Base-by-base conservation (phyloP, 2,113 vertebrate genomes). In the Grammomys dolichurus region DNA sequence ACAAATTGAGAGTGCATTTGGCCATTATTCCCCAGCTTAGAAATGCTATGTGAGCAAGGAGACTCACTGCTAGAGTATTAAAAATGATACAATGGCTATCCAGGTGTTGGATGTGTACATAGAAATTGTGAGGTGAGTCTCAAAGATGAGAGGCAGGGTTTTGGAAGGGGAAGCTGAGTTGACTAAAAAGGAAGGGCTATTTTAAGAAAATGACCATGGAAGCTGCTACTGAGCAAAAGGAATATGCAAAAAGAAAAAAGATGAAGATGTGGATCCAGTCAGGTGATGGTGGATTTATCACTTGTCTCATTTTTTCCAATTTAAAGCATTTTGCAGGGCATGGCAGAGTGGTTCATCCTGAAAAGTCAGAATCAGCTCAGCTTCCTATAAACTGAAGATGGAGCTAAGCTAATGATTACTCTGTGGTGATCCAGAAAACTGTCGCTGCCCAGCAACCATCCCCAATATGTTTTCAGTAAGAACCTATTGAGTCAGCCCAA, bases 1-100 rank as follows among this genome's bases (percentile, higher is more conserved):
- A 82, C 82, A 95, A 94, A 95, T 24, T 91, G 82, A 82, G 94
- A 87, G 81, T 60, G 69, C 28, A 28, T 65, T 92, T 96, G 80
- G 78, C 90, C 82, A 56, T 58, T 86, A 70, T 73, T 36, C 40
- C 78, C 73, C 26, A 43, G 22, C 76, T 97, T 67, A 81, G 80
- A 85, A 93, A 76, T 87, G 65, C 43, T 60, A 51, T 17, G 58
- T 95, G 85, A 90, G 69, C 72, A 43, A 65, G 87, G 63, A 63
- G 40, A 87, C 14, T 58, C 88, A 51, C 40, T 56, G 77, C 51
- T 65, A 3, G 72, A 54, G 65, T 31, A 63, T 75, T 65, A 85
- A 85, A 56, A 51, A 43, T 80, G 51, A 40, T 76, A 11, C 26
- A 31, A 0, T 90, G 17, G 13, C 5, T 2, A 76, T 54, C 31